phyloP scores from a whole-genome alignment of 1,140 invertebrate genomes.

The Tribolium madens region DNA sequence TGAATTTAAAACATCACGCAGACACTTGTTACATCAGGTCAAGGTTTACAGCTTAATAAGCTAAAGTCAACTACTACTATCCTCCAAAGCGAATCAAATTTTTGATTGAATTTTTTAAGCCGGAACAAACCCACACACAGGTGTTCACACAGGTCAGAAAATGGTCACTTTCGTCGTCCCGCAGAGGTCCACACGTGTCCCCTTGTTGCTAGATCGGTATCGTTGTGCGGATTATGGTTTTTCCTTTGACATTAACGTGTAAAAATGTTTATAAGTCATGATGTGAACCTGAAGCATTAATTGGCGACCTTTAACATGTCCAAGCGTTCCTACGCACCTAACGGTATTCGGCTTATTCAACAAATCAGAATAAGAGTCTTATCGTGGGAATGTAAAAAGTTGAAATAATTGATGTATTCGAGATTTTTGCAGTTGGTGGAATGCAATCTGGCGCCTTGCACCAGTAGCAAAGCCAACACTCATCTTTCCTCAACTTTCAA shows the following conservation, averaged over 20 bases:
- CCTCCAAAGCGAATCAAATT: too few species aligned
- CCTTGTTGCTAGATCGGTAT: neutral
- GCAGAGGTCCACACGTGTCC: neutral
- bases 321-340: conserved; percentile 29
- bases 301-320: conserved; percentile 36
- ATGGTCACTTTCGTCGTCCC: neutral
- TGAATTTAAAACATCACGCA: conserved; percentile 5
- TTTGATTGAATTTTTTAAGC: too few species aligned
- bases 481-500: conserved; percentile 18
- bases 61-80: too few species aligned
- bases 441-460: conserved; percentile 14
- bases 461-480: neutral
- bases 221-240: neutral
- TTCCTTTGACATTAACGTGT: neutral
- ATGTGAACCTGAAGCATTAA: conserved; percentile 28
- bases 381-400: conserved; percentile 22
- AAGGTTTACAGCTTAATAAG: neutral
- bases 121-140: neutral
- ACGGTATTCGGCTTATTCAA: conserved; percentile 17
- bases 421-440: conserved; percentile 18
- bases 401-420: neutral
- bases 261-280: conserved; percentile 21
- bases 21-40: conserved; percentile 23
- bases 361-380: conserved; percentile 15
- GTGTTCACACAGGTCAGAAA: conserved; percentile 9